Percentiles rank a stretch among this genome's conserved stretches.
Conservation (phyloP, 2,797 vertebrate species). For the Eidolon dupreanum region DNA sequence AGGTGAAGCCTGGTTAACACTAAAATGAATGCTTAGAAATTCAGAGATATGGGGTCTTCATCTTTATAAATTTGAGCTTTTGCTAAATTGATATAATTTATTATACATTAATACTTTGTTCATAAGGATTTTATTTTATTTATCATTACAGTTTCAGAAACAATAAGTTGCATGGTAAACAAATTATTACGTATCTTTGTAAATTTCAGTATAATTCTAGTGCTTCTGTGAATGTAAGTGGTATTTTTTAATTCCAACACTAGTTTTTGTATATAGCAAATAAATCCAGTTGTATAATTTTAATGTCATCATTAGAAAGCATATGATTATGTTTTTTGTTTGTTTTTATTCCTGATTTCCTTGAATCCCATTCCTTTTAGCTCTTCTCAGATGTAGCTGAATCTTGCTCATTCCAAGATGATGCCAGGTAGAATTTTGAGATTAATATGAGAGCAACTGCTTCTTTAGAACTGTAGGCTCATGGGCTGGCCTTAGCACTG, state of each 20-base stretch:
- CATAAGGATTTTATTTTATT: constrained; percentile 53
- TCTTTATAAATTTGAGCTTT: constrained; percentile 51
- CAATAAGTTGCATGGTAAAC: constrained; percentile 41
- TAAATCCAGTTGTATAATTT: constrained; percentile 58
- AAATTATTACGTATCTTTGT: constrained; percentile 54
- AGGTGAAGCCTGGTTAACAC: background rate
- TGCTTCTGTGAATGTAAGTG: constrained; percentile 29
- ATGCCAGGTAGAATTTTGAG: constrained; percentile 40
- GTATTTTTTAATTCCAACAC: constrained; percentile 38
- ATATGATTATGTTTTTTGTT: constrained; percentile 39
- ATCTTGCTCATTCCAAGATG: constrained; percentile 50
- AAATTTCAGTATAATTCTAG: constrained; percentile 52
- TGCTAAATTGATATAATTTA: constrained; percentile 44
- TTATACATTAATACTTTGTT: constrained; percentile 1
- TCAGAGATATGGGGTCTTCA: constrained; percentile 62
- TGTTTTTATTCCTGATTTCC: constrained; percentile 14
- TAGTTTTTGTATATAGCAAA: background rate
- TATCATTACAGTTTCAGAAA: constrained; percentile 44
- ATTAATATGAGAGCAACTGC: background rate
- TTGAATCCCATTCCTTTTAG: background rate
- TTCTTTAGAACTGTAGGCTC: background rate
- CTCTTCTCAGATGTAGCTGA: background rate
- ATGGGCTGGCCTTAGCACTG: background rate
- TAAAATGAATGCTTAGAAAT: constrained; percentile 49
- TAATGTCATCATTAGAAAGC: constrained; percentile 52